Base-by-base conservation (phyloP, 2,113 vertebrate species). In the Turnix velox region DNA sequence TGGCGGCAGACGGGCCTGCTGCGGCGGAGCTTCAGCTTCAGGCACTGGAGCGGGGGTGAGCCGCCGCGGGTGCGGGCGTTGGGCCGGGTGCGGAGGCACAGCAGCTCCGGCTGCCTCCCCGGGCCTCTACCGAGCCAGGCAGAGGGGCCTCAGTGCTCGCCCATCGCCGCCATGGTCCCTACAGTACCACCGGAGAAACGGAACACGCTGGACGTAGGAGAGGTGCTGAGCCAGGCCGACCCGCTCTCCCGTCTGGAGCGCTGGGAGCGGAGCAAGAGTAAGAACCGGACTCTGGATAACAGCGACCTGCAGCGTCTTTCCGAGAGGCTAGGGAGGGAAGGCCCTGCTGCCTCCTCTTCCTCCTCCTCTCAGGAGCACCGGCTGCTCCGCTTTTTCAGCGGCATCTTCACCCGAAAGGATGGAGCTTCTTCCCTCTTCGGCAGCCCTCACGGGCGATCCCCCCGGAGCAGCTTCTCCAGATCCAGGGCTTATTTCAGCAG, bases 251-350 rank as follows among this genome's bases (percentile, higher is more conserved):
- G 98, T 43, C 95, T 97, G 93, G 98, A 98, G 96, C 98, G 98
- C 83, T 98, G 97, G 97, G 98, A 98, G 72, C 92, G 98, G 24
- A 97, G 98, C 61, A 97, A 97, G 24, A 94, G 94, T 91, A 99
- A 98, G 97, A 99, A 98, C 98, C 97, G 99, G 63, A 99, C 99
- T 1, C 95, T 99, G 96, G 99, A 99, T 97, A 99, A 99, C 98
- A 99, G 99, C 71, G 98, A 99, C 94, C 97, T 99, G 92, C 98
- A 98, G 96, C 96, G 97, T 66, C 97, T 98, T 57, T 97, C 98
- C 0, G 98, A 98, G 86, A 97, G 97, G 63, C 97, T 98, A 79
- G 97, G 97, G 14, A 55, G 43, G 27, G 98, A 55, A 78, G 76
- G 97, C 7, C 96, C 97, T 6, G 83, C 93, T 0, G 94, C 93